These are phyloP conservation scores for Hydropsyche tenuis DNA, from an alignment of 1,140 invertebrate species.

Conservation along the genomic window DNA sequence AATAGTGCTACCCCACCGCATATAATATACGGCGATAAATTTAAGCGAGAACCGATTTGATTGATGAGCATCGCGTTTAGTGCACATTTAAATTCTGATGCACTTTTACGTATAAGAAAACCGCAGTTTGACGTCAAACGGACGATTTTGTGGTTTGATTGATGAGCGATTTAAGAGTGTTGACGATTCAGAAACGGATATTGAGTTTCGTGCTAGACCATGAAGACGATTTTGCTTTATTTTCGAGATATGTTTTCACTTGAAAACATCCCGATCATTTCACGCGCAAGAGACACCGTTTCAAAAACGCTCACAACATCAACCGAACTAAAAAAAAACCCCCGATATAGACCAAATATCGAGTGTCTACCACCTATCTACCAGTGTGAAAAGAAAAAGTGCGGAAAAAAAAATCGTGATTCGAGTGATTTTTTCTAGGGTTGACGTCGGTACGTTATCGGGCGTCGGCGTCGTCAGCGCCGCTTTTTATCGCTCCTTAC, in stretches of 20 bases:
- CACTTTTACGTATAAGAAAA: not conserved
- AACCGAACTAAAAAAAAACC: no score
- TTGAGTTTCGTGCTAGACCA: not conserved
- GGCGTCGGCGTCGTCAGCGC: constrained; percentile 19
- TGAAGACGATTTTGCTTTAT: not conserved
- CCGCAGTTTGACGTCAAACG: not conserved
- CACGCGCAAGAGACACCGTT: no score
- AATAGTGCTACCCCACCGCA: not conserved
- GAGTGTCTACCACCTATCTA: no score
- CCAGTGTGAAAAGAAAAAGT: no score
- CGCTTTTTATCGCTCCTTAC: constrained; percentile 41
- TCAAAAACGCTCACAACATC: no score
- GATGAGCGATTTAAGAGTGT: not conserved
- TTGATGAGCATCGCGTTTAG: not conserved
- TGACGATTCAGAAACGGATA: constrained; percentile 1
- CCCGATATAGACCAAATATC: no score
- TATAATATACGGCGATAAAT: not conserved
- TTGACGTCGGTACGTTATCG: constrained; percentile 9
- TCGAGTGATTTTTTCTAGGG: no score
- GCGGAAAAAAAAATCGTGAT: no score
- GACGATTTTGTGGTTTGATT: constrained; percentile 10
- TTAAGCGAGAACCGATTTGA: not conserved
- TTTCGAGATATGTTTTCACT: not conserved
- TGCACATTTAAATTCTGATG: not conserved
- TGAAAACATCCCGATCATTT: no score